Evolutionary conservation across 2,888 invertebrate genomes (phyloP), one percentile per base, ranked within the genome.

Genomic region (Caenorhabditis imperialis): DNA sequence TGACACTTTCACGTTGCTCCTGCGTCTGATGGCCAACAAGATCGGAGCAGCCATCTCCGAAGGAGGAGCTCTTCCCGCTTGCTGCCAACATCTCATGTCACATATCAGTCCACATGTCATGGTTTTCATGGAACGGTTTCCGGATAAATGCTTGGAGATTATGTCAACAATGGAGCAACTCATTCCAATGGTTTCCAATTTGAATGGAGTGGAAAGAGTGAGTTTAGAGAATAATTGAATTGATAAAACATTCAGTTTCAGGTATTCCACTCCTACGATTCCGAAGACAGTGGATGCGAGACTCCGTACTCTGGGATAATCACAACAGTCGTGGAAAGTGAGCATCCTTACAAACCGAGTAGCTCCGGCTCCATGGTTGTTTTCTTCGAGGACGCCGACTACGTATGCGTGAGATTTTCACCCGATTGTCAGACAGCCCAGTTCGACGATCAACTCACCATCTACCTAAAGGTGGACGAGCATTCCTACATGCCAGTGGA

Each of bases 331-430:
- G 80, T 85, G 8, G 97, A 98, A 90, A 96, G 96, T 88, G 95
- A 96, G 40, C 98, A 98, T 91, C 98, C 98, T 0, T 98, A 98
- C 89, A 94, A 94, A 89, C 93, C 94, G 40, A 89, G 89, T 23
- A 86, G 87, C 20, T 88, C 90, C 3, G 74, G 75, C 16, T 81
- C 83, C 1, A 50, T 69, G 33, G 78, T 96, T 8, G 91, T 92
- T 40, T 97, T 98, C 89, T 95, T 96, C 0, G 91, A 93, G 2
- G 91, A 91, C 78, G 94, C 98, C 0, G 93, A 94, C 79, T 96
- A 96, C 94, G 91, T 98, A 87, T 93, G 94, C 14, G 90, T 98
- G 5, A 96, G 97, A 90, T 96, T 98, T 90, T 96, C 96, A 2
- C 55, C 76, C 6, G 62, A 70, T 4, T 73, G 75, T 38, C 72